Conservation (phyloP, 2,797 vertebrate species). For the Phrynocephalus guinanensis region DNA sequence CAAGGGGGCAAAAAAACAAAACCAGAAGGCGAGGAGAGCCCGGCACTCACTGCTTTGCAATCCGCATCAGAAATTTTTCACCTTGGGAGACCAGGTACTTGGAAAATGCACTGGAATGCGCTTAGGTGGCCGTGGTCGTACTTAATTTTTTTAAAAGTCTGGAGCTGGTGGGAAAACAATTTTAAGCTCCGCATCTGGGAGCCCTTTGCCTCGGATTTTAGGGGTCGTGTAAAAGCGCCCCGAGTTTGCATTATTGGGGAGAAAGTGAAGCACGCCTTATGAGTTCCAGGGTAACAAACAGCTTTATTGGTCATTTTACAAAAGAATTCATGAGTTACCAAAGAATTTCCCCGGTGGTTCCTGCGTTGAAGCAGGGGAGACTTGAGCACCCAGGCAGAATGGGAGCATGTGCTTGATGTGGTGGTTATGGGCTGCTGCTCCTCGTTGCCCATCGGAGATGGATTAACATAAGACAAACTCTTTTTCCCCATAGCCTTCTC, state of each 20-base stretch:
- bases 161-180: too few species aligned
- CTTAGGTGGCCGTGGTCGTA: too few species aligned
- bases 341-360: neutral
- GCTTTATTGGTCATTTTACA: conserved; percentile 51
- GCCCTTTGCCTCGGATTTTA: too few species aligned
- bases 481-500: neutral
- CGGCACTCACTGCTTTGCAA: too few species aligned
- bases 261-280: neutral
- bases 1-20: too few species aligned
- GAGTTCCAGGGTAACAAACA: conserved; percentile 40
- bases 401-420: neutral
- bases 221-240: too few species aligned
- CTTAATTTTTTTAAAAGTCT: too few species aligned
- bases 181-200: too few species aligned
- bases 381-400: conserved; percentile 18
- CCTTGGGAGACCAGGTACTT: too few species aligned
- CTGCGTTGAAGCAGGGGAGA: neutral
- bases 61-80: too few species aligned
- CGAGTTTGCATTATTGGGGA: neutral
- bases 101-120: too few species aligned
- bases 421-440: conserved; percentile 3
- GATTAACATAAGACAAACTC: neutral
- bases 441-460: neutral
- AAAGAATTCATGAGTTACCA: conserved; percentile 37
- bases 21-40: too few species aligned